phyloP scores from a whole-genome alignment of 2,113 vertebrate species.

The Carlito syrichta region DNA sequence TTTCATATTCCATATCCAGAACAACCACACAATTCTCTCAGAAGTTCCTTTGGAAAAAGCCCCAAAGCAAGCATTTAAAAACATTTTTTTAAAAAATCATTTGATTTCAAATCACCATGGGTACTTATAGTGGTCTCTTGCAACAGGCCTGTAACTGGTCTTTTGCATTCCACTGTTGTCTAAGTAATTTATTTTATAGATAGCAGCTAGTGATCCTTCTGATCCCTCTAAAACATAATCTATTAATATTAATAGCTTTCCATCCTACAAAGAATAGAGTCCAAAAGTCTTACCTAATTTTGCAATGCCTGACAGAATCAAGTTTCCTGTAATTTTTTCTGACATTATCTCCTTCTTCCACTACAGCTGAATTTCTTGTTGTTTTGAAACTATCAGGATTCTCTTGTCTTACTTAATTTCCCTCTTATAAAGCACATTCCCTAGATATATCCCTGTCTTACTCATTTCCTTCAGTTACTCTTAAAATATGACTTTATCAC shows the following conservation, averaged over 20 bases:
- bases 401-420: background rate
- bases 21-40: background rate
- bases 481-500: background rate
- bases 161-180: background rate
- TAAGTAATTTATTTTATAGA: background rate
- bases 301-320: background rate
- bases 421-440: background rate
- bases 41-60: background rate
- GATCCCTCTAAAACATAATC: background rate
- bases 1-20: background rate
- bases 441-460: background rate
- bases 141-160: background rate
- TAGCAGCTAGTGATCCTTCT: background rate
- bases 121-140: background rate
- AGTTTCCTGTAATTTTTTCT: background rate
- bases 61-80: background rate
- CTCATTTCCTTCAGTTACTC: background rate
- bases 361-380: background rate
- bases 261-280: background rate
- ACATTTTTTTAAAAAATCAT: background rate
- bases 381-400: background rate
- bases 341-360: background rate
- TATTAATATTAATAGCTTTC: background rate
- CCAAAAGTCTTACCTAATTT: background rate
- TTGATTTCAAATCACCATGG: background rate